Conservation (phyloP, 2,113 vertebrate genomes). For the Nerophis ophidion region DNA sequence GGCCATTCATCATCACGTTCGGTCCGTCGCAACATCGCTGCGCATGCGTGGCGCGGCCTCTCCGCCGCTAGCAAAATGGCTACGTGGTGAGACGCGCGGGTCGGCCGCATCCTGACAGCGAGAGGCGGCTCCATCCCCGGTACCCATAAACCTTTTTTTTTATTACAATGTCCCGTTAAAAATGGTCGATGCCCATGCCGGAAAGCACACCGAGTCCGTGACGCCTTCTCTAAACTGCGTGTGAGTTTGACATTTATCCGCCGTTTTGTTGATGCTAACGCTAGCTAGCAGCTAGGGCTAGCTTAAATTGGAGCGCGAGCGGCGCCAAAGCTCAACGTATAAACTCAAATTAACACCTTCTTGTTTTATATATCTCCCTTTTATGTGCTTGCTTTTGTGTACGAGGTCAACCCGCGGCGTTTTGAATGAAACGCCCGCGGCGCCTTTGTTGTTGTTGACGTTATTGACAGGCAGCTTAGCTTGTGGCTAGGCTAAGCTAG, state of each 20-base stretch:
- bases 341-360: too few species aligned
- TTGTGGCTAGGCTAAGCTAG: slow-evolving; percentile 26
- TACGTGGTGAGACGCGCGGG: slow-evolving; percentile 57
- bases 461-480: slow-evolving; percentile 22
- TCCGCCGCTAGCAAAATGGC: slow-evolving; percentile 58
- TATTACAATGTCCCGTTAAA: slow-evolving; percentile 56
- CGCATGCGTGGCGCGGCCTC: too few species aligned
- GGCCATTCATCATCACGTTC: too few species aligned
- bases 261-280: neutral
- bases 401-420: neutral
- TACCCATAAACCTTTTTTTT: slow-evolving; percentile 45
- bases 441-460: neutral
- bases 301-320: neutral
- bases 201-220: slow-evolving; percentile 48
- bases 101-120: slow-evolving; percentile 53
- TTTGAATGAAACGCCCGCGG: neutral
- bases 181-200: slow-evolving; percentile 65
- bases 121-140: slow-evolving; percentile 38
- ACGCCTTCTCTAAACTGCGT: slow-evolving; percentile 39
- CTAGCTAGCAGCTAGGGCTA: neutral
- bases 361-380: too few species aligned
- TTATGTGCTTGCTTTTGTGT: neutral
- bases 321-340: neutral
- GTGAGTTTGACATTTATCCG: slow-evolving; percentile 48
- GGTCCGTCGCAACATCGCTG: too few species aligned